A percentile compares a stretch with the other conserved stretches of the same genome.
phyloP scores from a whole-genome alignment of 2,113 vertebrate genomes.

The Sardina pilchardus region DNA sequence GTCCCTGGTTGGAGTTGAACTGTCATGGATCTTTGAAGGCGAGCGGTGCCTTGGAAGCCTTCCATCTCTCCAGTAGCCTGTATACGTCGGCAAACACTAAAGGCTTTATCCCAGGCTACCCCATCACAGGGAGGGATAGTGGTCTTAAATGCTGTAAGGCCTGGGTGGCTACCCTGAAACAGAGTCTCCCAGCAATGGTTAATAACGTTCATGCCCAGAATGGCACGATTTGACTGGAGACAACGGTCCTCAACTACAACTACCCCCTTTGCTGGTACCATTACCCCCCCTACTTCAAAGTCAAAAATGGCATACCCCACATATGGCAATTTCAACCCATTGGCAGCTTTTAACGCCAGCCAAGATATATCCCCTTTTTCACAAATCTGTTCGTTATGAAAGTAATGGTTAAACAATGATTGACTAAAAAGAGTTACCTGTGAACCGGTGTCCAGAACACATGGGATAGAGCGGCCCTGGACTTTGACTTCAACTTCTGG shows the following conservation, averaged over 20 bases:
- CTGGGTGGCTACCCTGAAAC: not conserved
- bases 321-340: conserved; percentile 21
- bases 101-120: not conserved
- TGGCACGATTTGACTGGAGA: not conserved
- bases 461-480: not conserved
- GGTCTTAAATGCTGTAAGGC: not conserved
- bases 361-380: not conserved
- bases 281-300: not conserved
- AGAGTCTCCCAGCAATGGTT: not conserved
- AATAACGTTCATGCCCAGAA: conserved; percentile 27
- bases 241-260: conserved; percentile 19
- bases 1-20: not conserved
- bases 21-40: not conserved
- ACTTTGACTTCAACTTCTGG: not conserved
- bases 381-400: not conserved
- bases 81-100: not conserved
- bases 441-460: conserved; percentile 20
- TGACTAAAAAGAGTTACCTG: conserved; percentile 27
- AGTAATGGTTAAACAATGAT: not conserved
- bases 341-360: conserved; percentile 12
- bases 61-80: not conserved
- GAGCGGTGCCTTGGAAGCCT: not conserved
- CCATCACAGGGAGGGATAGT: not conserved
- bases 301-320: conserved; percentile 14
- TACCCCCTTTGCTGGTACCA: not conserved